Evolutionary conservation across 37 sponge, comb jelly and placozoan species (phyloP), one percentile per base, ranked within the genome.

Genomic region (Spongilla lacustris): DNA sequence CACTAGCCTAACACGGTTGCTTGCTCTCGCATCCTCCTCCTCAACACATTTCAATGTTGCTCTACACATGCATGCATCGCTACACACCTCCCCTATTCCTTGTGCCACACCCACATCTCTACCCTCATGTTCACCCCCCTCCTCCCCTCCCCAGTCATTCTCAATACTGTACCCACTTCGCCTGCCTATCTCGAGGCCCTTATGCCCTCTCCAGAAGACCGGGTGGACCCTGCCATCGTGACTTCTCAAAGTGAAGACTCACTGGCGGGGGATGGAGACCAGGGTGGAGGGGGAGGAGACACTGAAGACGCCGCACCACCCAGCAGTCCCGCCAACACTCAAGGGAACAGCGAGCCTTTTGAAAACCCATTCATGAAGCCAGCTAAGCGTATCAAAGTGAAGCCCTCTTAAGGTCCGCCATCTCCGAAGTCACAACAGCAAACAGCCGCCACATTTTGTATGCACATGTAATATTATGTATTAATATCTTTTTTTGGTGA

Each of bases 281-380:
- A 68, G 29, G 22, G 30, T 46, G 22, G 66, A 8, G 79, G 27
- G 12, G 58, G 33, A 28, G 49, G 66, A 10, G 31, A 50, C 31
- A 27, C 58, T 10, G 58, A 58, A 1, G 58, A 58, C 58, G 11
- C n/a, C n/a, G n/a, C n/a, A n/a, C n/a, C 58, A 17, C 73, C 73
- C 23, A n/a, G 67, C 50, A 28, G 75, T 25, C 75, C 74, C 34
- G 34, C 25, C 29, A 50, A 36, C 23, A 4, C 75, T 11, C 73
- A 26, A 0, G 24, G 30, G 13, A 26, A 74, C 23, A 29, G 71
- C 26, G 25, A 36, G 23, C 66, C 28, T 10, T 87, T 83, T 41
- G 93, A 93, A 36, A 89, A 89, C 66, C 90, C 89, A 8, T 93
- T 85, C 41, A 69, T 93, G 33, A 93, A 86, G 73, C 93, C 86